Percentiles rank a stretch among this genome's conserved stretches.
These are phyloP conservation scores for Eilema caniola DNA, from an alignment of 2,888 invertebrate species.

Conservation along the genomic window DNA sequence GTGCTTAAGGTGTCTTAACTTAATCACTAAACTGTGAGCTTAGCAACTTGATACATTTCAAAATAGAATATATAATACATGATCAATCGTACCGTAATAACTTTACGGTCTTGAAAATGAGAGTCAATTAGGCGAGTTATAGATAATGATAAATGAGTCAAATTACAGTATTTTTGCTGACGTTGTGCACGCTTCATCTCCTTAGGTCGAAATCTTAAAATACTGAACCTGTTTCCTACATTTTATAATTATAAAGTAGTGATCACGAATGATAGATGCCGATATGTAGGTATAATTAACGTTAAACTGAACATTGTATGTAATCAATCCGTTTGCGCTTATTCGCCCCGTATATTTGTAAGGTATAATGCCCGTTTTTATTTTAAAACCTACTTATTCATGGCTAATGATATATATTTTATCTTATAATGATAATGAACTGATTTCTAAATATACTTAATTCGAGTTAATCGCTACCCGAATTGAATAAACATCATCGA, in stretches of 20 bases:
- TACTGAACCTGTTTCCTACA: constrained; percentile 9
- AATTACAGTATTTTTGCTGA: not conserved
- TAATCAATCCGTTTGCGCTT: constrained; percentile 38
- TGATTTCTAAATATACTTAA: constrained; percentile 13
- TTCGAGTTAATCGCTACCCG: constrained; percentile 29
- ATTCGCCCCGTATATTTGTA: constrained; percentile 13
- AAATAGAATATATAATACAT: too few species aligned
- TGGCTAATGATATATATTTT: constrained; percentile 12
- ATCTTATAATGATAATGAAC: not conserved
- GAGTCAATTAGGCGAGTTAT: not conserved
- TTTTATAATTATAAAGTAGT: constrained; percentile 32
- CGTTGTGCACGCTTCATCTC: not conserved
- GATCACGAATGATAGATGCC: constrained; percentile 49
- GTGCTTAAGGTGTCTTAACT: not conserved
- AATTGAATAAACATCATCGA: constrained; percentile 59
- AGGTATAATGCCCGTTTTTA: constrained; percentile 24
- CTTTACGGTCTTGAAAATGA: not conserved
- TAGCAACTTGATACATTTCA: not conserved
- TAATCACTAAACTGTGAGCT: too few species aligned
- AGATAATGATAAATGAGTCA: not conserved
- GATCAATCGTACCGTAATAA: not conserved
- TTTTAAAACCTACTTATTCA: constrained; percentile 32
- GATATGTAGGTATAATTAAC: constrained; percentile 39
- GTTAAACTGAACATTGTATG: constrained; percentile 33
- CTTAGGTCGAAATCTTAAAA: not conserved